Evolutionary conservation across 2,888 invertebrate genomes (phyloP).

Genomic region (Latrodectus hesperus): DNA sequence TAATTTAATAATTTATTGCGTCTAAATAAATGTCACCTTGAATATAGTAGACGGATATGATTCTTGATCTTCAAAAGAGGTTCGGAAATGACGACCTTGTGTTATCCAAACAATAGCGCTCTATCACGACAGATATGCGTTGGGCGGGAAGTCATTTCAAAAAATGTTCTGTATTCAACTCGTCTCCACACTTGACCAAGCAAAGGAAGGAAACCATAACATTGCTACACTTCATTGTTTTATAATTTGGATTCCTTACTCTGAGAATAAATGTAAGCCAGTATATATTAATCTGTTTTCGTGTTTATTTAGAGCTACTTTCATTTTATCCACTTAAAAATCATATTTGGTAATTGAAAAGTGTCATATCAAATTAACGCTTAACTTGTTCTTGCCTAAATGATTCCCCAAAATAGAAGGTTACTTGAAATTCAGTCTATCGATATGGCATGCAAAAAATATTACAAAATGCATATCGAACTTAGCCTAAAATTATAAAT

Average conservation of each 20-base stretch:
- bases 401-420: too few species aligned
- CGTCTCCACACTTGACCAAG: slow-evolving; percentile 3
- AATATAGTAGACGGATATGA: slow-evolving; percentile 1
- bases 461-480: too few species aligned
- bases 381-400: too few species aligned
- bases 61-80: slow-evolving; percentile 38
- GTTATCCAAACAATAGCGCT: slow-evolving; percentile 27
- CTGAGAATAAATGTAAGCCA: not conserved
- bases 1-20: slow-evolving; percentile 24
- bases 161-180: slow-evolving; percentile 8
- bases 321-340: too few species aligned
- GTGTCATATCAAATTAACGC: too few species aligned
- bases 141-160: slow-evolving; percentile 15
- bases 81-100: slow-evolving; percentile 44
- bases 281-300: too few species aligned
- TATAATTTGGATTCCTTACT: slow-evolving; percentile 26
- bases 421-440: too few species aligned
- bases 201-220: not conserved
- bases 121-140: slow-evolving; percentile 9
- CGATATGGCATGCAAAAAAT: too few species aligned
- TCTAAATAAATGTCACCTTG: slow-evolving; percentile 48
- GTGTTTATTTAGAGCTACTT: too few species aligned
- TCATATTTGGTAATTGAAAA: too few species aligned
- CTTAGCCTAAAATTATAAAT: too few species aligned
- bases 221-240: slow-evolving; percentile 2